Conservation (phyloP, 2,888 invertebrate species). For the Thyatira batis region DNA sequence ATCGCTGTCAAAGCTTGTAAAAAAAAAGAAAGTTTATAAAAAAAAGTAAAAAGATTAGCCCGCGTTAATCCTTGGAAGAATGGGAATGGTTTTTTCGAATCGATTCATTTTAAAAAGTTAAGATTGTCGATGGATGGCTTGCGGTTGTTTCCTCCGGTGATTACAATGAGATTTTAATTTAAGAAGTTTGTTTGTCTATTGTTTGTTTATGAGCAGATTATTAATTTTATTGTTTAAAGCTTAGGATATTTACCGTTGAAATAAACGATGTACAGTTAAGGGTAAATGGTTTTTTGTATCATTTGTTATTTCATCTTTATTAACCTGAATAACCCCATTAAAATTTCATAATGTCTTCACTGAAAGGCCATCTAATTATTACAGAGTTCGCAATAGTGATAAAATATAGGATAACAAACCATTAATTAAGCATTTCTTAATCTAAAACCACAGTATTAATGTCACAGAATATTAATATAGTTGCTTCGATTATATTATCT, state of each 20-base stretch:
- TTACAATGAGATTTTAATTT: neutral
- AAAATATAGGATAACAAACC: neutral
- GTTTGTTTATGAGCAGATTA: neutral
- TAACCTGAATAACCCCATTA: too few species aligned
- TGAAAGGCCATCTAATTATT: too few species aligned
- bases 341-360: too few species aligned
- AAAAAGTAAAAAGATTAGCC: constrained; percentile 26
- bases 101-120: neutral
- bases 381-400: too few species aligned
- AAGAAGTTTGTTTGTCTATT: neutral
- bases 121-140: neutral
- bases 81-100: neutral
- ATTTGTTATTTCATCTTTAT: too few species aligned
- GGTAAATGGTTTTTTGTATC: too few species aligned
- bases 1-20: constrained; percentile 39
- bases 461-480: neutral
- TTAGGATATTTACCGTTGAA: neutral
- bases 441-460: neutral
- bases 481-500: neutral
- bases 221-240: neutral
- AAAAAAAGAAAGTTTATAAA: constrained; percentile 29
- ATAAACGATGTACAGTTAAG: neutral
- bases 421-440: neutral
- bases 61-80: constrained; percentile 8
- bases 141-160: neutral